Conservation (phyloP, 2,888 invertebrate species). For the Acronicta aceris region DNA sequence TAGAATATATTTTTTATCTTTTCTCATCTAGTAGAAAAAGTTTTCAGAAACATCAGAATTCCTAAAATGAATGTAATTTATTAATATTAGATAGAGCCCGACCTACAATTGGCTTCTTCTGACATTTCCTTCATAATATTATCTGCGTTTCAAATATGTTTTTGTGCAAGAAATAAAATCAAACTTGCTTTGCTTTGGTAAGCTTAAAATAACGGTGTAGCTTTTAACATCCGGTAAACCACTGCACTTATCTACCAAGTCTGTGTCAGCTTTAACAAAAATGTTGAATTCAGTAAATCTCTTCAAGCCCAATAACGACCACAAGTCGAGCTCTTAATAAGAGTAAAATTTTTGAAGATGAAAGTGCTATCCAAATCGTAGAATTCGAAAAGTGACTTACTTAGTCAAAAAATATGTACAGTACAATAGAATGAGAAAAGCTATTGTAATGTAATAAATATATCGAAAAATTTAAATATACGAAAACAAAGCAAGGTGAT, state of each 20-base stretch:
- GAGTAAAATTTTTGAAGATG: conserved; percentile 51
- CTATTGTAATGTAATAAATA: conserved; percentile 66
- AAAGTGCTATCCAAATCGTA: conserved; percentile 66
- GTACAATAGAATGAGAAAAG: conserved; percentile 63
- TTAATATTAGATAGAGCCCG: conserved; percentile 54
- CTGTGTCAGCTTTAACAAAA: not conserved
- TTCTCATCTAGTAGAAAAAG: conserved; percentile 75
- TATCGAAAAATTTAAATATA: conserved; percentile 72
- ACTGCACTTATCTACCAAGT: not conserved
- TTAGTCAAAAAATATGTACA: conserved; percentile 77
- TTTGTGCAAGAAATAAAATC: conserved; percentile 30
- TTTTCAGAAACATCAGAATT: conserved; percentile 77
- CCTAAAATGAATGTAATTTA: conserved; percentile 62
- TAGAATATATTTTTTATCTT: conserved; percentile 76
- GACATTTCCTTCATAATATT: conserved; percentile 9
- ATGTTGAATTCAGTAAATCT: conserved; percentile 2
- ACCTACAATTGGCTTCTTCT: conserved; percentile 27
- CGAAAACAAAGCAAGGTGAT: conserved; percentile 65
- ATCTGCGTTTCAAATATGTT: conserved; percentile 18
- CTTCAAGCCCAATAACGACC: conserved; percentile 28
- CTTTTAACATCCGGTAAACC: not conserved
- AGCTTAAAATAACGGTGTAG: not conserved
- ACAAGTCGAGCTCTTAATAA: conserved; percentile 45
- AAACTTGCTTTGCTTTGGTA: conserved; percentile 7
- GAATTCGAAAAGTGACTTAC: conserved; percentile 76